Percentiles rank a stretch among this genome's conserved stretches.
phyloP scores from a whole-genome alignment of 2,113 vertebrate species.

The Sinocyclocheilus anshuiensis region DNA sequence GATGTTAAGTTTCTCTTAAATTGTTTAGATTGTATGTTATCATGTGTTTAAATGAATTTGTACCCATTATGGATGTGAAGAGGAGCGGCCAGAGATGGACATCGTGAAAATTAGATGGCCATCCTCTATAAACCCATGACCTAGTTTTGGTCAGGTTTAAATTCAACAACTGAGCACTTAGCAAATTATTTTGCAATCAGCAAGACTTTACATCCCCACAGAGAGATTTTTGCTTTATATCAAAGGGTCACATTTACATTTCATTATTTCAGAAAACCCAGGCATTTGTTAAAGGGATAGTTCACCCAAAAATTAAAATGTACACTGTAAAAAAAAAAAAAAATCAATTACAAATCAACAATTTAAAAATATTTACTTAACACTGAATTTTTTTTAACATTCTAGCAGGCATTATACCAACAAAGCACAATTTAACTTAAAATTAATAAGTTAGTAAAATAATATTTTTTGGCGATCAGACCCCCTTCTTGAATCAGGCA shows the following conservation, averaged over 20 bases:
- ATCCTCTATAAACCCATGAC: neutral
- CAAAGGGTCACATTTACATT: neutral
- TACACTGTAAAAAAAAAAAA: neutral
- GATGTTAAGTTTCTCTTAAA: conserved; percentile 8
- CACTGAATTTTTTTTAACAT: too few relatives aligned
- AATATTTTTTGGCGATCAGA: too few relatives aligned
- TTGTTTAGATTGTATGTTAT: conserved; percentile 21
- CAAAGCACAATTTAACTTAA: too few relatives aligned
- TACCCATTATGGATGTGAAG: neutral
- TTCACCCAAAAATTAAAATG: neutral
- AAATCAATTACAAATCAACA: too few relatives aligned
- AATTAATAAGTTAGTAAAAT: too few relatives aligned
- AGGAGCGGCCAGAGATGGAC: neutral
- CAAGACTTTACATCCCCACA: neutral
- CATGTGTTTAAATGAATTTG: conserved; percentile 1
- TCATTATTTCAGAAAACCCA: neutral
- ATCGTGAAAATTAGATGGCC: neutral
- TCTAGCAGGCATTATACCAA: too few relatives aligned
- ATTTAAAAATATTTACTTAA: too few relatives aligned
- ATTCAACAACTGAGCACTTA: conserved; percentile 20
- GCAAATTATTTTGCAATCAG: neutral
- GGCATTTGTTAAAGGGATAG: neutral
- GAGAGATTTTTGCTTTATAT: neutral
- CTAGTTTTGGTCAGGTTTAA: neutral
- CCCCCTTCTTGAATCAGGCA: too few relatives aligned